phyloP scores from a whole-genome alignment of 2,888 invertebrate genomes.

The Dryadula phaetusa region DNA sequence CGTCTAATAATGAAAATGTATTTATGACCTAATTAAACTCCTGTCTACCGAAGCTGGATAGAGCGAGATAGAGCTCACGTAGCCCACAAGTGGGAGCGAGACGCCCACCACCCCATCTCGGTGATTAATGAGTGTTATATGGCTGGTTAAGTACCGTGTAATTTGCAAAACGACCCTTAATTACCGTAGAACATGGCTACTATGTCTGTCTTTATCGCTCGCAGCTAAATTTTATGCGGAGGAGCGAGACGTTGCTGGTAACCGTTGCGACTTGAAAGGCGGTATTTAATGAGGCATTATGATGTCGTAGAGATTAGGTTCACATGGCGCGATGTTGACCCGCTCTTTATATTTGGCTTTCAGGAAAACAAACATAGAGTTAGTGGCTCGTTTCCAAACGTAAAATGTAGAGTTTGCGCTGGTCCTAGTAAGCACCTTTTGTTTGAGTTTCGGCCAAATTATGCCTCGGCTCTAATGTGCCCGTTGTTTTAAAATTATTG shows the following conservation, averaged over 20 bases:
- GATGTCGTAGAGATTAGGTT: slow-evolving; percentile 81
- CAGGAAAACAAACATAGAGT: slow-evolving; percentile 56
- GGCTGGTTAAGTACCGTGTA: slow-evolving; percentile 90
- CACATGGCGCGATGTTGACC: slow-evolving; percentile 76
- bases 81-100: slow-evolving; percentile 57
- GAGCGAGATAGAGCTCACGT: slow-evolving; percentile 54
- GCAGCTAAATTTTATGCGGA: slow-evolving; percentile 48
- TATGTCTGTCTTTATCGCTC: slow-evolving; percentile 70
- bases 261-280: slow-evolving; percentile 73
- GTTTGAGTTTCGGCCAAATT: slow-evolving; percentile 52
- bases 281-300: slow-evolving; percentile 83
- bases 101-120: slow-evolving; percentile 60
- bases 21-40: slow-evolving; percentile 84
- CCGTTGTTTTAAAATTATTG: slow-evolving; percentile 15
- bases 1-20: slow-evolving; percentile 82
- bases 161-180: slow-evolving; percentile 91
- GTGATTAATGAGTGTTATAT: slow-evolving; percentile 88
- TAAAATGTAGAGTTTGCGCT: slow-evolving; percentile 49
- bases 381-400: slow-evolving; percentile 58
- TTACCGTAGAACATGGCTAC: slow-evolving; percentile 83
- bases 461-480: slow-evolving; percentile 38
- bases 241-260: slow-evolving; percentile 62
- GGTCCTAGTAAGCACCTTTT: slow-evolving; percentile 45
- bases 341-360: slow-evolving; percentile 81
- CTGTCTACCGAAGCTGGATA: slow-evolving; percentile 61